A percentile compares a stretch with the other conserved stretches of the same genome.
These are phyloP conservation scores for Brachyrhaphis roseni DNA, from an alignment of 2,797 vertebrate genomes.

Conservation along the genomic window DNA sequence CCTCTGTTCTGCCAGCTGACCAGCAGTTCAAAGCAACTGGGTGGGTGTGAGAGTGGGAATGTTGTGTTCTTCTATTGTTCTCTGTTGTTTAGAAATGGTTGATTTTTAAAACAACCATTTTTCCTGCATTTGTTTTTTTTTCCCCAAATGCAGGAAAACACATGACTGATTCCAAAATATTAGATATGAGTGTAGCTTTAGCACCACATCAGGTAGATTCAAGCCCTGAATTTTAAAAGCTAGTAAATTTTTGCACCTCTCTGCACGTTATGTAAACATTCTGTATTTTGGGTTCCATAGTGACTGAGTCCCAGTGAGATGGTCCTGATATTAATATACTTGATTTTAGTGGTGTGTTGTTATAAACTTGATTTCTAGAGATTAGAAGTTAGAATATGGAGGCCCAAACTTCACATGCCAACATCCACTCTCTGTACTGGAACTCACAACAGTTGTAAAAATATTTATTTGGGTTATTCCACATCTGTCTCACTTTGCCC, in stretches of 20 bases:
- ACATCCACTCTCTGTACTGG: background rate
- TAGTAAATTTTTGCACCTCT: background rate
- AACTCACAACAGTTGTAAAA: background rate
- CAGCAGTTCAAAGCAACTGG: background rate
- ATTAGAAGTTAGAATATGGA: background rate
- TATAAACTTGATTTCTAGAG: background rate
- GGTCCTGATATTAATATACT: background rate
- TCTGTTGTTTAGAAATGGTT: too few species aligned
- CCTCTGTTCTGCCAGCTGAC: background rate
- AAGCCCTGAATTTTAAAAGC: background rate
- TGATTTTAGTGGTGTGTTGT: background rate
- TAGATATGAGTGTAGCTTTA: background rate
- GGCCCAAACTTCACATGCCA: background rate
- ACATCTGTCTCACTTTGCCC: background rate
- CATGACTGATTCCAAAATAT: background rate
- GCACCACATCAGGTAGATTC: background rate
- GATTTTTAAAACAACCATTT: background rate
- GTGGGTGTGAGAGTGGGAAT: background rate
- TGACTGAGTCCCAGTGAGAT: background rate
- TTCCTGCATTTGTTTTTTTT: background rate
- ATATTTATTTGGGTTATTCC: background rate
- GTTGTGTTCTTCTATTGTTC: too few species aligned
- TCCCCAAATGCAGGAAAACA: background rate
- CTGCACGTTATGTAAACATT: background rate
- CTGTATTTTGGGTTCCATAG: background rate